Evolutionary conservation across 1,140 invertebrate species (phyloP).

Genomic region (Calephelis virginiensis): DNA sequence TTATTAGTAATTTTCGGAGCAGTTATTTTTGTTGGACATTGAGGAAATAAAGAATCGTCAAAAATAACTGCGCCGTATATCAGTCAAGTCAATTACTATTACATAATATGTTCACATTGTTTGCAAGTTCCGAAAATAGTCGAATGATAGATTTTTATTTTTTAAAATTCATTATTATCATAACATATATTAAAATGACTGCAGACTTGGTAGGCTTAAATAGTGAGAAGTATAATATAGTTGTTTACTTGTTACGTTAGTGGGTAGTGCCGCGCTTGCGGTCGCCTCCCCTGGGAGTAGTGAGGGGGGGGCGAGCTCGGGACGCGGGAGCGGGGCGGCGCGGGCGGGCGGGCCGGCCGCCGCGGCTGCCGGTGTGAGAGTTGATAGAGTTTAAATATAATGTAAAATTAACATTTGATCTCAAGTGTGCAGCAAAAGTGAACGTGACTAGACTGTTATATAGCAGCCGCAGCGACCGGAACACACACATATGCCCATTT

Average conservation of each 20-base stretch:
- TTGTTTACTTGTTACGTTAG: conserved; percentile 45
- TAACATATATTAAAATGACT: conserved; percentile 10
- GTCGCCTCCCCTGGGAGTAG: not conserved
- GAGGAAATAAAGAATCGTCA: not conserved
- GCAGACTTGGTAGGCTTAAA: conserved; percentile 23
- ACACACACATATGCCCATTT: conserved; percentile 33
- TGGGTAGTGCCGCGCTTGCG: conserved; percentile 2
- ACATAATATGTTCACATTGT: conserved; percentile 40
- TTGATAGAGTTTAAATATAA: conserved; percentile 69
- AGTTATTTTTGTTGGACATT: conserved; percentile 7
- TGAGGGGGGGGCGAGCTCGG: not conserved
- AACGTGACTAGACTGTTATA: conserved; percentile 62
- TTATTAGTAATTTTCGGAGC: conserved; percentile 12
- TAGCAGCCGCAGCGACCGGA: conserved; percentile 47
- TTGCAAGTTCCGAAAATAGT: conserved; percentile 16
- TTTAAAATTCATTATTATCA: conserved; percentile 4
- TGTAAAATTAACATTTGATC: conserved; percentile 77
- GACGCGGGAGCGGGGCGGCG: not conserved
- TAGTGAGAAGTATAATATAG: conserved; percentile 76
- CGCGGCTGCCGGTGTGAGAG: conserved; percentile 63
- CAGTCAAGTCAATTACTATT: conserved; percentile 76
- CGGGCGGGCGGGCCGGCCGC: conserved; percentile 34
- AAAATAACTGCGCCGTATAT: conserved; percentile 34
- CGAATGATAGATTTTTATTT: conserved; percentile 14
- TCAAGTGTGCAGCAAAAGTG: conserved; percentile 77